Evolutionary conservation across 2,797 vertebrate species (phyloP).

Genomic region (Melanogrammus aeglefinus): DNA sequence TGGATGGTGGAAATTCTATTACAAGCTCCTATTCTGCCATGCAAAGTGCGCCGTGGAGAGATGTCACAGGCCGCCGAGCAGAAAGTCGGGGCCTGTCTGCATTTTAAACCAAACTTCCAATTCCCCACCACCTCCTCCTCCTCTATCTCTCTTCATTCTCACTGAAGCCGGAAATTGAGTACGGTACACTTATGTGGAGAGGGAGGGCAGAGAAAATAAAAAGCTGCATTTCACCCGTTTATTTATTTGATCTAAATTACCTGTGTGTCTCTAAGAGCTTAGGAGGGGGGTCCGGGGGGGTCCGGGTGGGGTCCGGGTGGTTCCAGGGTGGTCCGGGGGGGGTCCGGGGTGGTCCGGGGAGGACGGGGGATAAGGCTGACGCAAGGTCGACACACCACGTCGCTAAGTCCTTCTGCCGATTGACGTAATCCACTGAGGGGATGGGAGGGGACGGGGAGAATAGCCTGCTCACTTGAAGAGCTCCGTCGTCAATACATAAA

Average conservation of each 20-base stretch:
- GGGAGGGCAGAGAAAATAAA: conserved; percentile 53
- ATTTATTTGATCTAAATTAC: conserved; percentile 72
- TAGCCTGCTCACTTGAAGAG: background rate
- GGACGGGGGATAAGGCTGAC: background rate
- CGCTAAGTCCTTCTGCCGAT: background rate
- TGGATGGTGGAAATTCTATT: conserved; percentile 90
- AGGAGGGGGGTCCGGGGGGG: background rate
- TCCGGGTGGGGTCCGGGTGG: background rate
- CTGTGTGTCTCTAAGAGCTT: conserved; percentile 29
- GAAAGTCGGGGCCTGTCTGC: conserved; percentile 87
- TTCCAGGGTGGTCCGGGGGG: conserved; percentile 30
- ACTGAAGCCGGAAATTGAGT: conserved; percentile 88
- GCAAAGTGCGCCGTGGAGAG: conserved; percentile 88
- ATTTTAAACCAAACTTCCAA: conserved; percentile 88
- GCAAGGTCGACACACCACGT: background rate
- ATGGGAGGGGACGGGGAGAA: background rate
- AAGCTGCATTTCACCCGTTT: conserved; percentile 68
- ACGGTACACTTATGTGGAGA: conserved; percentile 68
- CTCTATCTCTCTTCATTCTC: conserved; percentile 76
- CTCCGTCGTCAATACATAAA: background rate
- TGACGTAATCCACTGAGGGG: background rate
- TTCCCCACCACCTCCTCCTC: conserved; percentile 43
- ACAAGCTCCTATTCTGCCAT: conserved; percentile 88
- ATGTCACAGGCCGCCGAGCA: conserved; percentile 93
- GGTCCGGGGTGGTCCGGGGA: too few species aligned